phyloP scores from a whole-genome alignment of 2,113 vertebrate genomes.

The Cercocebus atys region DNA sequence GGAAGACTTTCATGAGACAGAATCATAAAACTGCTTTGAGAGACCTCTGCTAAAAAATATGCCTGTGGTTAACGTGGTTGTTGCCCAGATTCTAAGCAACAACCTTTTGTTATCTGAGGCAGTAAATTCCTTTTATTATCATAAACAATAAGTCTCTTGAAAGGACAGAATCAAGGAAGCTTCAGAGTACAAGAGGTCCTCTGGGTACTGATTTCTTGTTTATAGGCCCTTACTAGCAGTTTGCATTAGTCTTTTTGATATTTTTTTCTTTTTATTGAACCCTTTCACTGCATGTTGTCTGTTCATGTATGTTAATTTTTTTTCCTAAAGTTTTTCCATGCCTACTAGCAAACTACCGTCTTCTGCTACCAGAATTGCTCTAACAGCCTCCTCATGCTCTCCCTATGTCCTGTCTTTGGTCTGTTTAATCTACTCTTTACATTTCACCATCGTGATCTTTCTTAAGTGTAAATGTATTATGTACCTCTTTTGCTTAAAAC shows the following conservation, averaged over 20 bases:
- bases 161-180: not conserved
- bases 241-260: not conserved
- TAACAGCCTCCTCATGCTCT: not conserved
- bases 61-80: not conserved
- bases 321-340: not conserved
- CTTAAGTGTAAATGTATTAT: not conserved
- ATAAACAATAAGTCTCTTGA: not conserved
- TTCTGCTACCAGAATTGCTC: not conserved
- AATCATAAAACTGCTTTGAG: constrained; percentile 31
- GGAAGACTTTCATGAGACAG: not conserved
- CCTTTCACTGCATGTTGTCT: not conserved
- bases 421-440: not conserved
- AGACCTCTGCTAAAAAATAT: constrained; percentile 27
- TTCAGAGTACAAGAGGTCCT: not conserved
- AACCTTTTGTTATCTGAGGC: not conserved
- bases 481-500: not conserved
- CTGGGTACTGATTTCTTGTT: not conserved
- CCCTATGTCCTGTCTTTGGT: not conserved
- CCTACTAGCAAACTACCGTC: not conserved
- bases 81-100: not conserved
- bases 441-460: not conserved
- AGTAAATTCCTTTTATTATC: constrained; percentile 11
- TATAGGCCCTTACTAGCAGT: not conserved
- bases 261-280: not conserved
- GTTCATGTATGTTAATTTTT: not conserved